A percentile compares a stretch with the other conserved stretches of the same genome.
phyloP scores from a whole-genome alignment of 2,113 vertebrate genomes.

The Dolichallabes microphthalmus region DNA sequence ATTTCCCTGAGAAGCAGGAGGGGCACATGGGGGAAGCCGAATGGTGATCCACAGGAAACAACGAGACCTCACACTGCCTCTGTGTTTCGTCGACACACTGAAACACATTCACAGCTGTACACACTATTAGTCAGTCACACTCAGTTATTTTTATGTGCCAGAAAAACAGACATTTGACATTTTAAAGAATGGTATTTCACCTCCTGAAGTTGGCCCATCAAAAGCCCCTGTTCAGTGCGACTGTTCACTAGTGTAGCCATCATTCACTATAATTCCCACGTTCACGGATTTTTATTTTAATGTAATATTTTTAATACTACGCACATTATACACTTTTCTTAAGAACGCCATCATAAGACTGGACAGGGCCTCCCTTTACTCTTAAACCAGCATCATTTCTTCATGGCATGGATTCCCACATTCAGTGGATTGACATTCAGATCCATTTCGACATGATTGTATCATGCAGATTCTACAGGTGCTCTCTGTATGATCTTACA shows the following conservation, averaged over 20 bases:
- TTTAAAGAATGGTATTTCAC: constrained; percentile 36
- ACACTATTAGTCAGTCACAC: constrained; percentile 54
- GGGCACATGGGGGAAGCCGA: constrained; percentile 52
- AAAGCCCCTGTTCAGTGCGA: background rate
- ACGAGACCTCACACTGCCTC: constrained; percentile 57
- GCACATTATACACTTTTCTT: background rate
- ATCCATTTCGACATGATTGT: background rate
- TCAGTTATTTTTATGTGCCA: constrained; percentile 60
- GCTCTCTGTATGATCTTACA: too few relatives aligned
- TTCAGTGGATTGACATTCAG: too few relatives aligned
- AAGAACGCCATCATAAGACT: background rate
- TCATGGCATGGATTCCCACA: background rate
- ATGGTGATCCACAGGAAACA: constrained; percentile 45
- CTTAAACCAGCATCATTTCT: background rate
- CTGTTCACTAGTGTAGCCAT: background rate
- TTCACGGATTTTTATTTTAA: background rate
- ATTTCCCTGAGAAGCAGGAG: constrained; percentile 56
- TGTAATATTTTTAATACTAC: background rate
- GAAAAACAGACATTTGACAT: constrained; percentile 33
- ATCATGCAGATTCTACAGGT: too few relatives aligned
- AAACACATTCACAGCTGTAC: constrained; percentile 48
- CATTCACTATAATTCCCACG: background rate
- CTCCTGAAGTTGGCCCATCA: constrained; percentile 37
- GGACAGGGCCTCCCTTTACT: background rate
- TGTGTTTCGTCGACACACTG: constrained; percentile 43